Percentiles rank a stretch among this genome's conserved stretches.
These are phyloP conservation scores for Gymnosoma rotundatum DNA, from an alignment of 2,888 invertebrate genomes.

Conservation along the genomic window DNA sequence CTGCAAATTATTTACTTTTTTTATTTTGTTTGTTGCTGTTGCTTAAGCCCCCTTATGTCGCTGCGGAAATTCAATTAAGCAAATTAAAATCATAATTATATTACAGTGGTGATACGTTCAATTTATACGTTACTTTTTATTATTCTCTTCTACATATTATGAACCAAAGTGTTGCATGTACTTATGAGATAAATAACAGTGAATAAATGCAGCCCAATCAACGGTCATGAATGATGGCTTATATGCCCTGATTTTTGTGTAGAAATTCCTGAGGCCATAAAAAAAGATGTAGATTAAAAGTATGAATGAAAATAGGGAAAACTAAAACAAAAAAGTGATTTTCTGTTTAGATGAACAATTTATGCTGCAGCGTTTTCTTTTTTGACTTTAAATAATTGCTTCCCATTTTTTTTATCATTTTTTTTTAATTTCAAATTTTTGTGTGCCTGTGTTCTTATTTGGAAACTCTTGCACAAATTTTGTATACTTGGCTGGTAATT, in stretches of 20 bases:
- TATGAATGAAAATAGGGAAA: too few relatives aligned
- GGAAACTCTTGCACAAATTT: slow-evolving; percentile 77
- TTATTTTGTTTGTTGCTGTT: background rate
- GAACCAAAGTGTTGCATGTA: slow-evolving; percentile 19
- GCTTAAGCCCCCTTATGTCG: slow-evolving; percentile 13
- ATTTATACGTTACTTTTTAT: background rate
- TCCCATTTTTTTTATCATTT: background rate
- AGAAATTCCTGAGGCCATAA: too few relatives aligned
- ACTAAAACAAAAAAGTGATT: too few relatives aligned
- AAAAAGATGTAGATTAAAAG: too few relatives aligned
- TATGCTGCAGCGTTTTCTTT: too few relatives aligned
- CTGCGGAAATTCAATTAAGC: slow-evolving; percentile 68
- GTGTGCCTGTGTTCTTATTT: background rate
- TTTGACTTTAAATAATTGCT: too few relatives aligned
- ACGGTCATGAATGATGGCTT: background rate
- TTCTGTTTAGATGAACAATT: too few relatives aligned
- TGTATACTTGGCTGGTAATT: slow-evolving; percentile 77
- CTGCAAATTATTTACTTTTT: slow-evolving; percentile 2
- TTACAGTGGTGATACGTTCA: slow-evolving; percentile 49
- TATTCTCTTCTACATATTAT: background rate
- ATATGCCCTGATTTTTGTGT: too few relatives aligned
- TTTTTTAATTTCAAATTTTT: background rate
- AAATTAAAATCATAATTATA: slow-evolving; percentile 69
- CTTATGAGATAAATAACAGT: slow-evolving; percentile 33
- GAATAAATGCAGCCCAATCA: slow-evolving; percentile 18